Evolutionary conservation across 2,113 vertebrate genomes (phyloP).

Genomic region (Cygnus atratus): DNA sequence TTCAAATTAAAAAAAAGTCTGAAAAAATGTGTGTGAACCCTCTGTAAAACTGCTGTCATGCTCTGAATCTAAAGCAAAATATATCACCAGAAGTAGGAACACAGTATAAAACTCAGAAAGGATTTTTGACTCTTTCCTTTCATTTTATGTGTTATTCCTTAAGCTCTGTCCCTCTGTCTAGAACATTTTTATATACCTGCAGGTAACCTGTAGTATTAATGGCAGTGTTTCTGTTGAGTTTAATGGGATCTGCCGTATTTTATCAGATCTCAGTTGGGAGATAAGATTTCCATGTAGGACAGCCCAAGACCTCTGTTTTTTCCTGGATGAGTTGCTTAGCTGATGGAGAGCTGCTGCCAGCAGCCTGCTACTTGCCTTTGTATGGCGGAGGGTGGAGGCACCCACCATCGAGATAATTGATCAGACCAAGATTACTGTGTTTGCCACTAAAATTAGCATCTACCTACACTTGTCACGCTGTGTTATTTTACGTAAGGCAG

Average conservation of each 20-base stretch:
- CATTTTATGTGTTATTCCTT: constrained; percentile 37
- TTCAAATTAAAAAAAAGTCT: constrained; percentile 3
- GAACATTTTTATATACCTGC: constrained; percentile 38
- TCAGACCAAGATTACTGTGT: constrained; percentile 18
- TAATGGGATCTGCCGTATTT: constrained; percentile 29
- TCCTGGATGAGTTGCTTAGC: neutral
- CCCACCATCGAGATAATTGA: neutral
- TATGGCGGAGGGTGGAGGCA: neutral
- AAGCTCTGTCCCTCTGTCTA: constrained; percentile 34
- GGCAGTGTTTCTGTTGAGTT: neutral
- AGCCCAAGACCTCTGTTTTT: neutral
- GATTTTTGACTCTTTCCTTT: constrained; percentile 34
- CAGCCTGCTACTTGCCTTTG: neutral
- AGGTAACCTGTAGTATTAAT: constrained; percentile 42
- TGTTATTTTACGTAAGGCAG: neutral
- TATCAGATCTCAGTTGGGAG: neutral
- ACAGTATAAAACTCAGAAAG: neutral
- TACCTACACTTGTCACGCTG: neutral
- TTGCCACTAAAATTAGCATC: constrained; percentile 16
- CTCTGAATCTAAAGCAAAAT: neutral
- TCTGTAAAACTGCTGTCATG: neutral
- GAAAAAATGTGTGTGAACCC: neutral
- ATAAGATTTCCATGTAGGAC: neutral
- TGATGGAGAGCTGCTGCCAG: neutral
- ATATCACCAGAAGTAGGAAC: neutral